A percentile compares a stretch with the other conserved stretches of the same genome.
These are phyloP conservation scores for Leptobrachium leishanense DNA, from an alignment of 2,113 vertebrate species.

Conservation along the genomic window DNA sequence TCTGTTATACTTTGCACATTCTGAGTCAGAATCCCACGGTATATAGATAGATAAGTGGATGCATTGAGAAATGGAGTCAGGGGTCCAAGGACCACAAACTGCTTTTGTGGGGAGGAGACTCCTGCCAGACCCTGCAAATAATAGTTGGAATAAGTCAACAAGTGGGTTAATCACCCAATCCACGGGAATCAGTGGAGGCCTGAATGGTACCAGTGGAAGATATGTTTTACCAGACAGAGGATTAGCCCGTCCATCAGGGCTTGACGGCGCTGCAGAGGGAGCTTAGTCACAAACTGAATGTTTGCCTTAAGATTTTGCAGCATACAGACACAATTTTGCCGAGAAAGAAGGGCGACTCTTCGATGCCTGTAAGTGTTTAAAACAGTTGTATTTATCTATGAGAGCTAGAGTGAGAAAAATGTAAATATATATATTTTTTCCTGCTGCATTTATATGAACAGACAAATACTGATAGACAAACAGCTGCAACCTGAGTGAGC, in stretches of 20 bases:
- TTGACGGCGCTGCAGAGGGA: constrained; percentile 14
- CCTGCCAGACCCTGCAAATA: constrained; percentile 14
- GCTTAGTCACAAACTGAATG: background rate
- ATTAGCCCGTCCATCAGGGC: constrained; percentile 14
- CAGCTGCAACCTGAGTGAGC: no score
- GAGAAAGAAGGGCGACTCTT: background rate
- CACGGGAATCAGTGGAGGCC: no score
- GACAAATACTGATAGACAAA: no score
- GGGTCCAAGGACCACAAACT: constrained; percentile 57
- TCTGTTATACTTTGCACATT: constrained; percentile 60
- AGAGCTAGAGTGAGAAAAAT: no score
- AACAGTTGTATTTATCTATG: no score
- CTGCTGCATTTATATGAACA: no score
- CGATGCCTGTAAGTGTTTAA: constrained; percentile 1
- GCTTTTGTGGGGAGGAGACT: background rate
- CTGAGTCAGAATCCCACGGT: constrained; percentile 63
- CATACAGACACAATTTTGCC: constrained; percentile 3
- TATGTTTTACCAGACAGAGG: constrained; percentile 9
- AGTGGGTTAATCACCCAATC: no score
- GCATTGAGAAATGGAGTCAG: constrained; percentile 72
- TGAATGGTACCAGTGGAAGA: no score
- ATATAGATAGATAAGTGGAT: constrained; percentile 64
- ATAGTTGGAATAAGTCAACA: no score
- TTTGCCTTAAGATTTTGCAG: background rate
- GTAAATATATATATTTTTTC: no score